Conservation (phyloP, 2,888 invertebrate genomes). For the Metellina segmentata region DNA sequence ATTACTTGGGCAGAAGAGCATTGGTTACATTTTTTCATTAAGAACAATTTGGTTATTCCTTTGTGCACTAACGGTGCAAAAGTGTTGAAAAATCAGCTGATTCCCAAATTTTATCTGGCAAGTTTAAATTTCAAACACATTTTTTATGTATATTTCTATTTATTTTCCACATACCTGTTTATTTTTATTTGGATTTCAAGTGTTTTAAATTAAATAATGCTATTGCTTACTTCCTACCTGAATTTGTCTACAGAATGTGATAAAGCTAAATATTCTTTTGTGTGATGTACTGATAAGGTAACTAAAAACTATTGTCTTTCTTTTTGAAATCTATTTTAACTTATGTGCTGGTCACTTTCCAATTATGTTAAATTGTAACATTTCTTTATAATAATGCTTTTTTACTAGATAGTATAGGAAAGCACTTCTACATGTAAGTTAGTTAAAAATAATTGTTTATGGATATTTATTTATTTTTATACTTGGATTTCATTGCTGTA, state of each 20-base stretch:
- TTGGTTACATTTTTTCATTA: no score
- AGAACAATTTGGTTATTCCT: neutral
- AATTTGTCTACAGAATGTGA: neutral
- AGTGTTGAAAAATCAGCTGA: neutral
- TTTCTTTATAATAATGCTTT: neutral
- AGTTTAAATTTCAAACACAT: neutral
- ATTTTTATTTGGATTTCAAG: neutral
- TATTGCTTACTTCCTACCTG: neutral
- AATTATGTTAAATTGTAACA: neutral
- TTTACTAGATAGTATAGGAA: neutral
- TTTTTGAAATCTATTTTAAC: neutral
- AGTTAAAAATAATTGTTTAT: neutral
- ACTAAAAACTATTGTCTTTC: neutral
- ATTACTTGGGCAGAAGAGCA: no score
- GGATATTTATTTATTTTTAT: constrained; percentile 16
- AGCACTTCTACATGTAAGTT: neutral
- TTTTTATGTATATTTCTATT: neutral
- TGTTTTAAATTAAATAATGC: neutral
- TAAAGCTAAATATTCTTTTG: neutral
- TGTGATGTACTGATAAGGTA: neutral
- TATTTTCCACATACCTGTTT: neutral
- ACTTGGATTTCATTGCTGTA: neutral
- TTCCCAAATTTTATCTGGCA: neutral
- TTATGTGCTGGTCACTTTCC: neutral
- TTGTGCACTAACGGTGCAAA: neutral